phyloP scores from a whole-genome alignment of 1,140 invertebrate genomes.

The Tetramorium simillimum region DNA sequence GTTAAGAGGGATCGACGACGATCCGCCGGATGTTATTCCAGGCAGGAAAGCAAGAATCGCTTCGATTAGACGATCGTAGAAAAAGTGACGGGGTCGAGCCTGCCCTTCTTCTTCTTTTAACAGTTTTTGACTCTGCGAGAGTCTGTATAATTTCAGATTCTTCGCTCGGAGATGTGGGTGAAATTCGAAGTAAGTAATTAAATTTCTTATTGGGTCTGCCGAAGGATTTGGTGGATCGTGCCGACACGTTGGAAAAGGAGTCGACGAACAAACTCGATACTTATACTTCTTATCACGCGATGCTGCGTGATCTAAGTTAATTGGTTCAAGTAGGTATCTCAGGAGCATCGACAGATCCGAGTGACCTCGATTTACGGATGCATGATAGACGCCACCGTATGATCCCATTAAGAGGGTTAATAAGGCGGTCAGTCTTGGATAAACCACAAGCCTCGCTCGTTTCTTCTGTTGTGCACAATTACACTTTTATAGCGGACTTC shows the following conservation, averaged over 20 bases:
- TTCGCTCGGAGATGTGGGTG: not conserved
- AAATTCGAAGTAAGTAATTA: not conserved
- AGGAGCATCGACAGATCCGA: not conserved
- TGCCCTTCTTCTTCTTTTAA: not conserved
- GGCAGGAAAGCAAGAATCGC: conserved; percentile 50
- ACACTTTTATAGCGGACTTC: conserved; percentile 25
- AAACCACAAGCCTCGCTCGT: conserved; percentile 31
- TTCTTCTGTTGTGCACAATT: conserved; percentile 48
- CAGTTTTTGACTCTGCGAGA: conserved; percentile 14
- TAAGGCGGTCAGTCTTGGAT: conserved; percentile 6
- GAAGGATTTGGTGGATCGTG: not conserved
- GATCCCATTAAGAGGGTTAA: conserved; percentile 46
- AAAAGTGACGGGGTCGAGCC: conserved; percentile 5
- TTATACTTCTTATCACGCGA: not conserved
- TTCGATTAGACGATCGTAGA: conserved; percentile 29
- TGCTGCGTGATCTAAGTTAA: not conserved
- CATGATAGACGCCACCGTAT: conserved; percentile 37
- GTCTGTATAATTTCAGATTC: conserved; percentile 14
- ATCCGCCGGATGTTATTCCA: conserved; percentile 53
- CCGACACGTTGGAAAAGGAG: not conserved
- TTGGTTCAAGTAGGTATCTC: not conserved
- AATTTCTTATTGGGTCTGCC: not conserved
- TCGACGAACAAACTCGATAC: not conserved
- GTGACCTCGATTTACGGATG: conserved; percentile 54
- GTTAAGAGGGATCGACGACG: conserved; percentile 41